Evolutionary conservation across 1,140 invertebrate genomes (phyloP), one percentile per base, ranked within the genome.

Genomic region (Whitmania pigra): DNA sequence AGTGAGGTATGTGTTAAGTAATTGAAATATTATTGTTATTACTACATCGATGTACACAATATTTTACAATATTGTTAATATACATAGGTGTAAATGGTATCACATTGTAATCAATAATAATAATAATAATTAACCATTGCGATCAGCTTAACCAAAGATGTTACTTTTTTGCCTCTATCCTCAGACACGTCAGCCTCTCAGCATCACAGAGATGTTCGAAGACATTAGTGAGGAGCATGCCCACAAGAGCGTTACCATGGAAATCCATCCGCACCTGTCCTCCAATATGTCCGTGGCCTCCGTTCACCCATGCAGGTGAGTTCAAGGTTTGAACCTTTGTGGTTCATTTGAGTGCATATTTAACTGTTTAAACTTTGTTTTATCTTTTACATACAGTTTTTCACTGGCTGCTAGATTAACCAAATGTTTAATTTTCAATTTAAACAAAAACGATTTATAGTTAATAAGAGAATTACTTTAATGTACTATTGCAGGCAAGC

Each of bases 161-260:
- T n/a, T n/a, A n/a, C n/a, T 36, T 36, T 49, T 49, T 49, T 1
- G 13, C 43, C 15, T 49, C 43, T 11, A 15, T 13, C 43, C 79
- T 25, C 78, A 93, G 90, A 91, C 91, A 80, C 88, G 90, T 22
- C 89, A 91, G 77, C 90, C 93, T 7, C 84, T 99, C 72, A 90
- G 86, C 22, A 93, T 96, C 40, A 90, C 97, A 75, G 88, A 98
- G 84, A 97, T 97, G 90, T 99, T 97, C 84, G 93, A 99, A 84
- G 96, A 99, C 84, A 94, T 99, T 67, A 84, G 82, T 78, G 93
- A 97, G 82, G 97, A 99, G 85, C 95, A 99, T 85, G 95, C 93
- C 0, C 97, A 97, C 83, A 99, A 98, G 85, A 99, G 96, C 53
- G 94, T 99, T 25, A 99, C 97, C 29, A 95, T 99, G 90, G 97